phyloP scores from a whole-genome alignment of 2,888 invertebrate species.

The Galeruca laticollis region DNA sequence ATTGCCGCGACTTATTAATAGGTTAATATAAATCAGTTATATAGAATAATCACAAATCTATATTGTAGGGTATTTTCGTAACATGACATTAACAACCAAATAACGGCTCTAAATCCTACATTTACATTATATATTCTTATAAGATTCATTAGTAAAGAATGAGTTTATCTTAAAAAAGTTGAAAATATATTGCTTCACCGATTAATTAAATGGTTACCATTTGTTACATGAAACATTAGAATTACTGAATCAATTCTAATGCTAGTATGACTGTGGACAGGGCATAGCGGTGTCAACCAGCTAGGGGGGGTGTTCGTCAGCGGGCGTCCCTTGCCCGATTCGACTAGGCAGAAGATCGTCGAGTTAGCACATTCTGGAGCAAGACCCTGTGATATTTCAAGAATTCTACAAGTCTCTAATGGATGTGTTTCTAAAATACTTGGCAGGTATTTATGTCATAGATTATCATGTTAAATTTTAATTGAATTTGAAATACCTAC shows the following conservation, averaged over 20 bases:
- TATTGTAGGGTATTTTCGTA: too few species aligned
- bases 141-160: too few species aligned
- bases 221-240: constrained; percentile 21
- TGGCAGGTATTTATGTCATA: constrained; percentile 79
- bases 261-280: constrained; percentile 74
- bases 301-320: constrained; percentile 99
- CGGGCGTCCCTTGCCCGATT: constrained; percentile 97
- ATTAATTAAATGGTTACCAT: constrained; percentile 1
- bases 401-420: constrained; percentile 98
- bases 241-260: constrained; percentile 36
- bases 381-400: constrained; percentile 97
- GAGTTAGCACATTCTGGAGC: constrained; percentile 98
- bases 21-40: too few species aligned
- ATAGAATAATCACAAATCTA: too few species aligned
- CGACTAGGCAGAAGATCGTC: constrained; percentile 98
- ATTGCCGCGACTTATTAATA: too few species aligned
- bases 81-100: too few species aligned
- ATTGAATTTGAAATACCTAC: too few species aligned
- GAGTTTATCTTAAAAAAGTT: too few species aligned
- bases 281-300: constrained; percentile 99
- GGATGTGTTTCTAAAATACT: constrained; percentile 99
- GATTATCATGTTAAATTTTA: neutral
- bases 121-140: too few species aligned
- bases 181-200: too few species aligned
- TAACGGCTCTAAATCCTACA: too few species aligned